Conservation (phyloP, 2,797 vertebrate genomes). For the Sebastiscus albofasciatus region DNA sequence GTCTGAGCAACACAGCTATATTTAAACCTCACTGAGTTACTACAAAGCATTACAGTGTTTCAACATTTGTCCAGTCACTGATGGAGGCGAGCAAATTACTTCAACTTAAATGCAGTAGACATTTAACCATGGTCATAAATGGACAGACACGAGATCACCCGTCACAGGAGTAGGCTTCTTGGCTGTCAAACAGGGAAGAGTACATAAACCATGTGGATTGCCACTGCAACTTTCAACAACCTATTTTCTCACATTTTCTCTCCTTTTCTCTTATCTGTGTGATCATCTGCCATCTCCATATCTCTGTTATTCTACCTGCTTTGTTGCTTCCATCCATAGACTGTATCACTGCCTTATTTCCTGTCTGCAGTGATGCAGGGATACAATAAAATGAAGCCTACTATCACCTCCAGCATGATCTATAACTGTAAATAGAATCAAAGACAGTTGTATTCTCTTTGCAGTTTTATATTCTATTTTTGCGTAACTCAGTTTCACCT, state of each 20-base stretch:
- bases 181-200: neutral
- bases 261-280: neutral
- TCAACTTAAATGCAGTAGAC: neutral
- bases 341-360: neutral
- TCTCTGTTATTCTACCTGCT: neutral
- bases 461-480: neutral
- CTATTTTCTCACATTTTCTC: slow-evolving; percentile 13
- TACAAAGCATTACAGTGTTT: neutral
- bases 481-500: neutral
- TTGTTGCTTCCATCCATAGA: neutral
- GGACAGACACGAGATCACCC: neutral
- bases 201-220: neutral
- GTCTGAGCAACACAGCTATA: neutral
- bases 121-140: neutral
- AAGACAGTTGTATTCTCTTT: neutral
- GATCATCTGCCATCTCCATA: neutral
- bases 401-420: neutral
- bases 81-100: neutral
- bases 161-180: neutral
- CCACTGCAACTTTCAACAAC: neutral
- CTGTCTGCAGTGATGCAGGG: neutral
- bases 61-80: neutral
- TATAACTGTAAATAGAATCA: neutral
- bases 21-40: neutral
- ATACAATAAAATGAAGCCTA: neutral